Evolutionary conservation across 2,888 invertebrate species (phyloP).

Genomic region (Ormyrus pomaceus): DNA sequence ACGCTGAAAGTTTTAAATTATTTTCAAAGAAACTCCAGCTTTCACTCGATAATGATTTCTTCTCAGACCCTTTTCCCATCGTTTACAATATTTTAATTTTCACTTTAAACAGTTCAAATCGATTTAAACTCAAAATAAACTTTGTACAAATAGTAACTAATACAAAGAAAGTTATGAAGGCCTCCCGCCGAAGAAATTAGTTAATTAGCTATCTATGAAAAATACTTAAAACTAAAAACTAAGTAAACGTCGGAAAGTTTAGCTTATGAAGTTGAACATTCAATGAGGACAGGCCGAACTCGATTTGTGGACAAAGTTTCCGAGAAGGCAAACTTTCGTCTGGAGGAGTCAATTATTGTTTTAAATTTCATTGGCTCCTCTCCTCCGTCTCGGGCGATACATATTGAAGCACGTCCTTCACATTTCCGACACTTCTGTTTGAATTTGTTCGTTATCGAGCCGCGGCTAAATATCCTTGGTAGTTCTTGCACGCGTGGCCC

Average conservation of each 20-base stretch:
- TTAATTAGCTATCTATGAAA: neutral
- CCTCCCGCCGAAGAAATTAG: neutral
- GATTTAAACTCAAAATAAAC: no score
- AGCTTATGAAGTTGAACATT: neutral
- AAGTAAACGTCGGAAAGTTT: neutral
- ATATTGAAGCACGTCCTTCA: neutral
- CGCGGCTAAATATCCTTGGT: constrained; percentile 55
- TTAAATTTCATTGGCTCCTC: constrained; percentile 22
- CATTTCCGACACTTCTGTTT: neutral
- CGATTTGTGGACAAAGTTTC: constrained; percentile 14
- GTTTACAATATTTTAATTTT: no score
- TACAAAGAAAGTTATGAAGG: no score
- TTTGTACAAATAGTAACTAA: no score
- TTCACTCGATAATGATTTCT: constrained; percentile 25
- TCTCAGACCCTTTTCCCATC: neutral
- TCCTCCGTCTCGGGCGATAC: neutral
- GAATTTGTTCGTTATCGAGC: constrained; percentile 17
- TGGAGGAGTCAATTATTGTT: constrained; percentile 17
- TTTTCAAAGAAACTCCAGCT: constrained; percentile 15
- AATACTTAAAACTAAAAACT: neutral
- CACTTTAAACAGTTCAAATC: no score
- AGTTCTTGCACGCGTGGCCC: constrained; percentile 61
- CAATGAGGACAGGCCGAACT: neutral
- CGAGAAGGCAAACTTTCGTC: constrained; percentile 4
- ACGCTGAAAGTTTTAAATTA: constrained; percentile 47